phyloP scores from a whole-genome alignment of 2,888 invertebrate genomes.

The Thysanoteuthis rhombus region DNA sequence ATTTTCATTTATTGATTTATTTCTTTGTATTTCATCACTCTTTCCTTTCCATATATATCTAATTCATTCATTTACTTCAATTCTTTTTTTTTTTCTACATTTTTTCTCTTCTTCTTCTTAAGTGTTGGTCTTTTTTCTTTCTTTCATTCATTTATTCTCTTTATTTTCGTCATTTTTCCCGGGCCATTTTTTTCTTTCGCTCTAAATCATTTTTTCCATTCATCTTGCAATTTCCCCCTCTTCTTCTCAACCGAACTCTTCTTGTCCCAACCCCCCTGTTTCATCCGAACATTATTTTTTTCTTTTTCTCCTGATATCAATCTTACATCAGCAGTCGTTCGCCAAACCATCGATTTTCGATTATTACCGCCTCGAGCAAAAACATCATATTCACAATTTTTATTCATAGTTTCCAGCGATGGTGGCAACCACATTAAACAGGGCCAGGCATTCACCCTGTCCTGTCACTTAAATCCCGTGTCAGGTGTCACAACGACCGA shows the following conservation, averaged over 20 bases:
- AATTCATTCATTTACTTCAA: no score
- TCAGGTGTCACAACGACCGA: slow-evolving; percentile 12
- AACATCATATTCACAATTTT: not conserved
- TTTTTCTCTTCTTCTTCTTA: no score
- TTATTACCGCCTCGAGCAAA: not conserved
- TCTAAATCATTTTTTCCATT: not conserved
- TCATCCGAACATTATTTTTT: not conserved
- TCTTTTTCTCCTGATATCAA: not conserved
- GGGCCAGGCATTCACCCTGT: slow-evolving; percentile 12
- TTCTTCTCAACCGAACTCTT: not conserved
- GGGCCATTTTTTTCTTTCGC: not conserved
- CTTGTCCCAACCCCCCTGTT: not conserved
- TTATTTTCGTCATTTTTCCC: not conserved
- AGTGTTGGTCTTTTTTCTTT: no score
- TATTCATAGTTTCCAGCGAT: not conserved
- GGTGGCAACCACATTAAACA: not conserved
- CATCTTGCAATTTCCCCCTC: not conserved
- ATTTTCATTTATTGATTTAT: no score
- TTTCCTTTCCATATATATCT: no score
- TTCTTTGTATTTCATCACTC: no score
- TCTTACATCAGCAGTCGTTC: slow-evolving; percentile 12
- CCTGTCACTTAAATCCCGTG: not conserved
- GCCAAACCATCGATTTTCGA: not conserved
- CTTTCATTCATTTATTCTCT: not conserved
- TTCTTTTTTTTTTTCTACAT: no score